These are phyloP conservation scores for Ricordea florida DNA, from an alignment of 92 coral and sea anemone species.

Conservation along the genomic window DNA sequence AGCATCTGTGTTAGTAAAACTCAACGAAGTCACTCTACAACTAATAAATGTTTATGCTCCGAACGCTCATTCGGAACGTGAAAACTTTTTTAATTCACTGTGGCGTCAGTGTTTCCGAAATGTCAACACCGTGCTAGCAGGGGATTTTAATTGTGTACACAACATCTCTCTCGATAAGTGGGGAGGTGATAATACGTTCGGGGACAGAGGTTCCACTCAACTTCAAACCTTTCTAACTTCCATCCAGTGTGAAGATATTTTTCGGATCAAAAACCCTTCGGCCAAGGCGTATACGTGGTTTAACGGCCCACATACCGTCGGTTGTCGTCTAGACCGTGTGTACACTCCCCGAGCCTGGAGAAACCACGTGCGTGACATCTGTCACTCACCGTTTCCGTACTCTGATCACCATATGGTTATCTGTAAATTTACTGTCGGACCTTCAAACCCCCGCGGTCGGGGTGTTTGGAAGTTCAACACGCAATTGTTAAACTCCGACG, in stretches of 20 bases:
- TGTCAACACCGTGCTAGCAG: too few relatives aligned
- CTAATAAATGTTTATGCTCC: too few relatives aligned
- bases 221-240: not conserved
- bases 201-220: not conserved
- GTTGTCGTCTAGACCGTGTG: slow-evolving; percentile 1
- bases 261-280: not conserved
- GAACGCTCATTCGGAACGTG: too few relatives aligned
- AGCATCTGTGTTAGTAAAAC: too few relatives aligned
- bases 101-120: too few relatives aligned
- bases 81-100: too few relatives aligned
- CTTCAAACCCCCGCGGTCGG: not conserved
- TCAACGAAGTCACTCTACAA: too few relatives aligned
- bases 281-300: not conserved
- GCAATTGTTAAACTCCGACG: too few relatives aligned
- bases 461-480: not conserved
- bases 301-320: slow-evolving; percentile 10
- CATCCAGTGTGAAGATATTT: not conserved
- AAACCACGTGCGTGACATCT: too few relatives aligned
- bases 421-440: not conserved
- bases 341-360: not conserved
- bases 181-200: slow-evolving; percentile 15
- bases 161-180: too few relatives aligned
- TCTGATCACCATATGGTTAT: not conserved
- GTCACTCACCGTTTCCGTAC: not conserved
- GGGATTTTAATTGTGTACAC: too few relatives aligned